Conservation (phyloP, 1,140 invertebrate genomes). For the Hylaeus volcanicus region DNA sequence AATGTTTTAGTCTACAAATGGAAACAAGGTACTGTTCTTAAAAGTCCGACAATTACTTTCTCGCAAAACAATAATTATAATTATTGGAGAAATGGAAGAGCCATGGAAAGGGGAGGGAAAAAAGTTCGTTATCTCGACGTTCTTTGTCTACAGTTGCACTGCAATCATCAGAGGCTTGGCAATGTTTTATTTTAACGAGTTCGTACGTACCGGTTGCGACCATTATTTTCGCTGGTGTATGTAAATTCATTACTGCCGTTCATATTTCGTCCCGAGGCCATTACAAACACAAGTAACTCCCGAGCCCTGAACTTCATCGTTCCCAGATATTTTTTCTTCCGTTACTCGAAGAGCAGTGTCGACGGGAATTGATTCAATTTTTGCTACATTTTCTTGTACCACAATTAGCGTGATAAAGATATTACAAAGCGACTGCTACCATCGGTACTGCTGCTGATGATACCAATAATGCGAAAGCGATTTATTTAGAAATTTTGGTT, state of each 20-base stretch:
- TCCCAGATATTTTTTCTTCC: too few relatives aligned
- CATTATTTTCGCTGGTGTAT: constrained; percentile 32
- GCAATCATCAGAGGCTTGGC: background rate
- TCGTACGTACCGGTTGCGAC: constrained; percentile 1
- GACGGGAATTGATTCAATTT: too few relatives aligned
- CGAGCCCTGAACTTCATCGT: background rate
- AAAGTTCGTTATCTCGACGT: background rate
- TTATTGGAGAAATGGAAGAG: constrained; percentile 17
- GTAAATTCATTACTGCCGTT: constrained; percentile 33
- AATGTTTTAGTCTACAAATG: too few relatives aligned
- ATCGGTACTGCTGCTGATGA: too few relatives aligned
- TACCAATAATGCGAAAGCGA: too few relatives aligned
- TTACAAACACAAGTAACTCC: constrained; percentile 7
- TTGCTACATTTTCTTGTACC: background rate
- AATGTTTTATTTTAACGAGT: constrained; percentile 43
- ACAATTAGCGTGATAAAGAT: too few relatives aligned
- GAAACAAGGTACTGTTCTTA: too few relatives aligned
- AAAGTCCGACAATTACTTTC: too few relatives aligned
- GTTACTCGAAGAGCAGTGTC: too few relatives aligned
- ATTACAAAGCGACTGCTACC: too few relatives aligned
- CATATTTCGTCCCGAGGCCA: background rate
- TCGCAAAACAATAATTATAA: background rate
- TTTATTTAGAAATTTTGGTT: background rate
- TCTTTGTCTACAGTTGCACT: constrained; percentile 28
- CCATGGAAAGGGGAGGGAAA: background rate